Percentiles rank a stretch among this genome's conserved stretches.
phyloP scores from a whole-genome alignment of 2,113 vertebrate genomes.

The Coptodon bakossiorum region DNA sequence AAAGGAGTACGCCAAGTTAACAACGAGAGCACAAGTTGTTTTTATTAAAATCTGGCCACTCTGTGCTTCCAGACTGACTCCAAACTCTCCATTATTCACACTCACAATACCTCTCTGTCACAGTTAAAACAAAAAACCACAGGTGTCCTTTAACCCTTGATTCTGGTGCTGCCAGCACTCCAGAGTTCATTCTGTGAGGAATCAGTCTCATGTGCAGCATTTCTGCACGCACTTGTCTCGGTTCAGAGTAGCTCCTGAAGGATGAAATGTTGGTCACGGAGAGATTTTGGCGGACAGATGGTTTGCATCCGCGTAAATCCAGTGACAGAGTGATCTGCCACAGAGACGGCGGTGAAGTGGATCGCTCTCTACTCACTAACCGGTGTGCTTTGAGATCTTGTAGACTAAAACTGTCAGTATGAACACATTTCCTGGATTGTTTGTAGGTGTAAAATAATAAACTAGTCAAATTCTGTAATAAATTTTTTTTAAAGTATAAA shows the following conservation, averaged over 20 bases:
- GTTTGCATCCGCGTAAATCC: background rate
- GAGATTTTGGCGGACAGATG: background rate
- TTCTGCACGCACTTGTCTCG: background rate
- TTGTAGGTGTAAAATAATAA: background rate
- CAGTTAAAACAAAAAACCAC: background rate
- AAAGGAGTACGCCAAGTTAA: background rate
- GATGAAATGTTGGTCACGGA: background rate
- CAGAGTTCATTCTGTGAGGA: background rate
- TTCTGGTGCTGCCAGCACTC: background rate
- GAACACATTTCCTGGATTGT: background rate
- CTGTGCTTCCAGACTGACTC: background rate
- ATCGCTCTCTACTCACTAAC: background rate
- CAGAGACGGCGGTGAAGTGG: background rate
- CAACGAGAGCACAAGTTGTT: background rate
- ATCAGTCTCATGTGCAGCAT: background rate
- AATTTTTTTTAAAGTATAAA: background rate
- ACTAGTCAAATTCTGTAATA: conserved; percentile 10
- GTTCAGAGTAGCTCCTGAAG: background rate
- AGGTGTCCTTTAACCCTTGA: background rate
- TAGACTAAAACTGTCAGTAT: background rate
- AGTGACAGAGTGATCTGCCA: background rate
- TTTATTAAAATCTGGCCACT: background rate
- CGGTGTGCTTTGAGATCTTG: conserved; percentile 4
- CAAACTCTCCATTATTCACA: background rate
- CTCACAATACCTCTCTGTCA: background rate